Percentiles rank a stretch among this genome's conserved stretches.
Conservation (phyloP, 92 coral and sea anemone genomes). For the Actinernus sp. region DNA sequence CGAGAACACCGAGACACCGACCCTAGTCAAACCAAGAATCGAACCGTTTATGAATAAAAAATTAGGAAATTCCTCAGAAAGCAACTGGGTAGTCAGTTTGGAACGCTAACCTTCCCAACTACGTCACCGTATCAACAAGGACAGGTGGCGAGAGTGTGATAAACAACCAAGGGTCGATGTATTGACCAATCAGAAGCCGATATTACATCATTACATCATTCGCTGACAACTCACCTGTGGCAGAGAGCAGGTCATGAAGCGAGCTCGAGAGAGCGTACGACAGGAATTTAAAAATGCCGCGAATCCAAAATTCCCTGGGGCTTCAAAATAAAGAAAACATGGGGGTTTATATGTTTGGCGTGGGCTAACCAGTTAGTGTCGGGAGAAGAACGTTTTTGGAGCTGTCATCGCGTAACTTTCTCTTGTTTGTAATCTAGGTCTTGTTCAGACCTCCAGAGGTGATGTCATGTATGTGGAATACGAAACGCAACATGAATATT, state of each 20-base stretch:
- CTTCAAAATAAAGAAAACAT: no score
- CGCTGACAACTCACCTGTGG: slow-evolving; percentile 63
- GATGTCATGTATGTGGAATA: no score
- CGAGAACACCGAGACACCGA: slow-evolving; percentile 35
- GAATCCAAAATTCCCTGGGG: no score
- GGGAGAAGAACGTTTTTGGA: no score
- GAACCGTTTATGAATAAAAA: slow-evolving; percentile 81
- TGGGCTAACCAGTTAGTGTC: no score
- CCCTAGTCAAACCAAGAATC: slow-evolving; percentile 69
- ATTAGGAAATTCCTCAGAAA: slow-evolving; percentile 79
- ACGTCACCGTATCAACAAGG: slow-evolving; percentile 73
- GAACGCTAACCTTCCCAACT: slow-evolving; percentile 57
- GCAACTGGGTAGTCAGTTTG: slow-evolving; percentile 63
- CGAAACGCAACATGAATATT: no score
- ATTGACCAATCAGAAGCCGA: slow-evolving; percentile 43
- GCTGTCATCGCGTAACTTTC: no score
- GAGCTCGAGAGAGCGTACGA: slow-evolving; percentile 7
- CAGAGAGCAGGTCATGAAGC: slow-evolving; percentile 37
- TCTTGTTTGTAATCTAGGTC: no score
- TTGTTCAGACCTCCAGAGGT: no score
- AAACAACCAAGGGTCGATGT: slow-evolving; percentile 27
- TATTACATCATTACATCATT: slow-evolving; percentile 64
- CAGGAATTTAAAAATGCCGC: no score
- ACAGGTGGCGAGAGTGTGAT: slow-evolving; percentile 67
- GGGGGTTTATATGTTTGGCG: no score